Percentiles rank a stretch among this genome's conserved stretches.
Evolutionary conservation across 2,888 invertebrate species (phyloP).

Genomic region (Timema cristinae): DNA sequence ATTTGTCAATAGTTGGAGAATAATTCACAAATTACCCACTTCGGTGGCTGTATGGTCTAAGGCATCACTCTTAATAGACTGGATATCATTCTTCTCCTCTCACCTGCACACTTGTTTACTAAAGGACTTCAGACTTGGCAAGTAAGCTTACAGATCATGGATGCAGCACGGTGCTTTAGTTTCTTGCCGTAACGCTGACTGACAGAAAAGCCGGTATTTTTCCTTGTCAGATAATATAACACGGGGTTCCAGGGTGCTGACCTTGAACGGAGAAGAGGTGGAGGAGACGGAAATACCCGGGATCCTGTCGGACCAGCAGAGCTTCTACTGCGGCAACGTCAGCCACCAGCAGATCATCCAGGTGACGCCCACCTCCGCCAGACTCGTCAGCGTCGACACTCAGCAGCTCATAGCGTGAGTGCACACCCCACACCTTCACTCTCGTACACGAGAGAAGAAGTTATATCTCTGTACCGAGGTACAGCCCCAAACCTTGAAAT

Average conservation of each 20-base stretch:
- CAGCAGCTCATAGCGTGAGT: constrained; percentile 54
- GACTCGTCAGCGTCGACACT: constrained; percentile 64
- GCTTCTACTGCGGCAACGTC: constrained; percentile 92
- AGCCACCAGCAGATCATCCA: constrained; percentile 74
- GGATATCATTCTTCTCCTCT: too few species aligned
- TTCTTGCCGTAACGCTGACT: background rate
- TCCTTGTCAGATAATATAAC: background rate
- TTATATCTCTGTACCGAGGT: too few species aligned
- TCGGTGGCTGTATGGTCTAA: too few species aligned
- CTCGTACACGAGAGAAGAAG: too few species aligned
- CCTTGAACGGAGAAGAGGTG: constrained; percentile 91
- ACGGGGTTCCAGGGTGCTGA: constrained; percentile 60
- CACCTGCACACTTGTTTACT: too few species aligned
- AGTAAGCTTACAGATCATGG: background rate
- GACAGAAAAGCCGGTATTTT: background rate
- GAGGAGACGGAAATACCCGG: constrained; percentile 95
- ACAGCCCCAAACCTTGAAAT: too few species aligned
- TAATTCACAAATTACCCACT: too few species aligned
- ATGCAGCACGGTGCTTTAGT: background rate
- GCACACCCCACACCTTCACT: background rate
- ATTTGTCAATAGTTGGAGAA: too few species aligned
- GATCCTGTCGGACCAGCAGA: constrained; percentile 87
- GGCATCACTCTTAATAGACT: too few species aligned
- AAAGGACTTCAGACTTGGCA: too few species aligned
- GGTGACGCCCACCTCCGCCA: constrained; percentile 68